Base-by-base conservation (phyloP, 2,797 vertebrate species). In the Sparidentex hasta region DNA sequence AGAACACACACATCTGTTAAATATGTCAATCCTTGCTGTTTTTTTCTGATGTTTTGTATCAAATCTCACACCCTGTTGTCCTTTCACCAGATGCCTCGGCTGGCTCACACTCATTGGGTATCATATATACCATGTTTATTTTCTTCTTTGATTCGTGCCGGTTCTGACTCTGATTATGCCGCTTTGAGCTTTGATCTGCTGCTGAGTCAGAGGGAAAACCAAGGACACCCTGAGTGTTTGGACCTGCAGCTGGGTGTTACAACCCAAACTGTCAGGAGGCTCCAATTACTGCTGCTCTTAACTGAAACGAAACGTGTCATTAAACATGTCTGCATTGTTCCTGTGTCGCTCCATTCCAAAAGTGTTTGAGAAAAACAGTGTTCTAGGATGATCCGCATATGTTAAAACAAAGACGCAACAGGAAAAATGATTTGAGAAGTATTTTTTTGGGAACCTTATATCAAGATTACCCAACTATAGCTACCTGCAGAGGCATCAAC, bases 231-330 rank as follows among this genome's bases (percentile, higher is more conserved):
- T 33, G 55, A 70, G 65, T 47, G 74, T 84, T 65, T 17, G 43
- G 64, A 73, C 20, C 61, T 81, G 65, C 65, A 88, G 78, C 81
- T 77, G 64, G 41, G 21, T 58, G 76, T 71, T 78, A 69, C 65
- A 77, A 52, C 11, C n/a, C 51, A 50, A 55, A 70, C 59, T 44
- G 70, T 80, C 74, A 61, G 48, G 65, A 77, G 33, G 44, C 41
- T 29, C 48, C 62, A 65, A 81, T 80, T 52, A 81, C 21, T 54
- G 48, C 67, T 18, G 44, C 59, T 20, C 63, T 71, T 29, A 38
- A n/a, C 62, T 47, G 46, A 41, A 61, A 13, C 67, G 65, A 14
- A 54, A 63, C 46, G 8, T 54, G 23, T 25, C 43, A 44, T 44
- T 52, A 17, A 64, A 27, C 57, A 7, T n/a, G 18, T 57, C 6